Base-by-base conservation (phyloP, 2,113 vertebrate genomes). In the Leptobrachium leishanense region DNA sequence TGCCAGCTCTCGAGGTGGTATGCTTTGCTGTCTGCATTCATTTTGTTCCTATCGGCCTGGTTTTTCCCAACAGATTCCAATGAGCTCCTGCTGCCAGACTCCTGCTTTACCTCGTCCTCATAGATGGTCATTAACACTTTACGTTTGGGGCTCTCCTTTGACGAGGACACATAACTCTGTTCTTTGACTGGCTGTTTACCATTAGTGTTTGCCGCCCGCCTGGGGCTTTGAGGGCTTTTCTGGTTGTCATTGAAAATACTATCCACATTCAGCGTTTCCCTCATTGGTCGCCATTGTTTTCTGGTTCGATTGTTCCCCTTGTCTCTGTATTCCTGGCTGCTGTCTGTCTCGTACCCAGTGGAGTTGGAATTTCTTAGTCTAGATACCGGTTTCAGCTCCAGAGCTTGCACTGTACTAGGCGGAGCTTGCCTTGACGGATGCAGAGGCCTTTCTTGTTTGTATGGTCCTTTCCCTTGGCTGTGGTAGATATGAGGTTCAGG, bases 111-210 rank as follows among this genome's bases (percentile, higher is more conserved):
- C 86, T 98, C 98, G 10, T 98, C 96, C 88, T 99, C 98, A 15
- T 97, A 98, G 65, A 99, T 99, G 53, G 98, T 98, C 95, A 95
- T 94, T 62, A 99, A 89, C 69, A 90, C 90, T 85, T 95, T 96
- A 12, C 91, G 93, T 83, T 92, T 92, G n/a, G 87, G 87, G n/a
- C 88, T 94, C 64, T 96, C 95, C 63, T 88, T 89, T 0, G 88
- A 82, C 91, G 92, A 91, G 0, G 82, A 83, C 42, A 66, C 86
- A 46, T 90, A 87, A 79, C 78, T 83, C 68, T 91, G 80, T 57
- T 91, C 94, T 43, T 86, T 90, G 63, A 90, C 89, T 0, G 87
- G 82, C 9, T 88, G 83, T 54, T 90, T 92, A 85, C 83, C 75
- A 76, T 53, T 77, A 2, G 81, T 82, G 62, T 84, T 88, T 57